Percentiles rank a stretch among this genome's conserved stretches.
Evolutionary conservation across 2,797 vertebrate species (phyloP).

Genomic region (Coilia nasus): DNA sequence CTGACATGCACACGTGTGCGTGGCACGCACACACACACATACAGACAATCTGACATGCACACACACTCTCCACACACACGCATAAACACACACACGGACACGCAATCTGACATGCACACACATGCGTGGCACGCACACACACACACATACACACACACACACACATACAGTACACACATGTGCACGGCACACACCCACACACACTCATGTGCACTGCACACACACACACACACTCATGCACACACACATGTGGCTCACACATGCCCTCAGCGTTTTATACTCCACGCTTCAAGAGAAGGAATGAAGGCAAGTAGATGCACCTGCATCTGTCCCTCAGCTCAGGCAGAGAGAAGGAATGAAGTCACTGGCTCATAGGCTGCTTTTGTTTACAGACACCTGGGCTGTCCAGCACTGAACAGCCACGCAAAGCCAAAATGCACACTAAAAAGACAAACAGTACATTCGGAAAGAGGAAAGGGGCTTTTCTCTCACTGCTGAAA

Average conservation of each 20-base stretch:
- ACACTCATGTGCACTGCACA: neutral
- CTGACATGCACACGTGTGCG: too few relatives aligned
- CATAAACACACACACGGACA: too few relatives aligned
- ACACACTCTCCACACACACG: too few relatives aligned
- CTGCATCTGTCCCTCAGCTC: neutral
- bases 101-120: too few relatives aligned
- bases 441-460: too few relatives aligned
- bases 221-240: neutral
- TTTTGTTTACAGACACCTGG: neutral
- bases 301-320: neutral
- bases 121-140: too few relatives aligned
- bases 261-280: neutral
- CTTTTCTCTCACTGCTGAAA: too few relatives aligned
- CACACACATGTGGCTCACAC: conserved; percentile 9
- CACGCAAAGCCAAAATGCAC: neutral
- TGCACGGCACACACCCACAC: too few relatives aligned
- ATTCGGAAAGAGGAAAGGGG: too few relatives aligned
- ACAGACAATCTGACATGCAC: too few relatives aligned
- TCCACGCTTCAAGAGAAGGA: neutral
- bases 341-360: neutral
- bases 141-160: conserved; percentile 11
- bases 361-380: neutral
- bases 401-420: neutral
- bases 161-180: neutral
- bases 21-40: too few relatives aligned